Evolutionary conservation across 1,140 invertebrate genomes (phyloP).

Genomic region (Argopecten irradians): DNA sequence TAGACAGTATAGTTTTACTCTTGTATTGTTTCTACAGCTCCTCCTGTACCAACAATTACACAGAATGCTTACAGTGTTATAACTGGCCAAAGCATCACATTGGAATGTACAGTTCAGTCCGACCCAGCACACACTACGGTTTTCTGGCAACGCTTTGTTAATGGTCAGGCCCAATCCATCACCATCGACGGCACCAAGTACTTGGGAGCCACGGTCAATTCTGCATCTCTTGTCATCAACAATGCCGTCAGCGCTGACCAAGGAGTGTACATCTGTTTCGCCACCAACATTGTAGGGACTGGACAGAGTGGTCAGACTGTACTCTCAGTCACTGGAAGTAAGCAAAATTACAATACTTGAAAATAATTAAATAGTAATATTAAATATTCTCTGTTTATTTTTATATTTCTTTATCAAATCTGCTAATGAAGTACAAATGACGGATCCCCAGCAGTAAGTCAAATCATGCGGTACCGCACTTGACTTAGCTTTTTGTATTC

Average conservation of each 20-base stretch:
- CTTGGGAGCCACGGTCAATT: background rate
- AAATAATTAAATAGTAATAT: background rate
- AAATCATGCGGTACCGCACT: background rate
- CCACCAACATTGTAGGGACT: slow-evolving; percentile 45
- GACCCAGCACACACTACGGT: slow-evolving; percentile 30
- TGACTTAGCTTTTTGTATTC: slow-evolving; percentile 30
- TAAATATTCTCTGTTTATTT: background rate
- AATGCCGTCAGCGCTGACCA: slow-evolving; percentile 1
- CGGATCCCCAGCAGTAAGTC: slow-evolving; percentile 25
- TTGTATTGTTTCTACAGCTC: slow-evolving; percentile 32
- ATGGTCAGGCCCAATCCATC: background rate
- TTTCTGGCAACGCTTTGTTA: slow-evolving; percentile 25
- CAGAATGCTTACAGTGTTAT: slow-evolving; percentile 37
- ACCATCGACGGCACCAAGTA: slow-evolving; percentile 1
- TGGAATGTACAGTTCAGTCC: slow-evolving; percentile 33
- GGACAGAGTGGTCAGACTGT: slow-evolving; percentile 34
- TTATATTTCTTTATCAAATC: background rate
- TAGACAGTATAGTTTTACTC: background rate
- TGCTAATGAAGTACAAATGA: slow-evolving; percentile 33
- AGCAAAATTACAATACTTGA: slow-evolving; percentile 26
- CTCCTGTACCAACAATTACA: slow-evolving; percentile 5
- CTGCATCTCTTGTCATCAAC: slow-evolving; percentile 15
- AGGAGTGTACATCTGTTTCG: slow-evolving; percentile 37
- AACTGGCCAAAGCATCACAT: slow-evolving; percentile 38
- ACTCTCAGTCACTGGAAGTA: slow-evolving; percentile 34